These are phyloP conservation scores for Ataeniobius toweri DNA, from an alignment of 2,797 vertebrate species.

Conservation along the genomic window DNA sequence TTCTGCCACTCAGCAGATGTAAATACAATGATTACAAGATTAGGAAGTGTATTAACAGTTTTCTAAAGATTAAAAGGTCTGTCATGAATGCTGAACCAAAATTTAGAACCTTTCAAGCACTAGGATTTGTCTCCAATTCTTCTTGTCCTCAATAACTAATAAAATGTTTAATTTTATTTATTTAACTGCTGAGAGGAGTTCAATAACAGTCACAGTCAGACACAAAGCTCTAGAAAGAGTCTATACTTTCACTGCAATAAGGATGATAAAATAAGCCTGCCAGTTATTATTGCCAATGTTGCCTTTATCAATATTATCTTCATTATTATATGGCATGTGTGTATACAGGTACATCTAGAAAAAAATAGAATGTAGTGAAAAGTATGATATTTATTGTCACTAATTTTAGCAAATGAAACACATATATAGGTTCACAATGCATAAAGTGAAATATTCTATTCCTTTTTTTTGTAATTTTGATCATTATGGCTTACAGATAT, in stretches of 20 bases:
- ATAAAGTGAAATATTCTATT: neutral
- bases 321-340: neutral
- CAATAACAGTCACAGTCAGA: neutral
- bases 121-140: neutral
- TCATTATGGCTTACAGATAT: neutral
- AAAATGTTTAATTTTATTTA: neutral
- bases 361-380: neutral
- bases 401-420: neutral
- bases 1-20: slow-evolving; percentile 6
- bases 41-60: slow-evolving; percentile 22
- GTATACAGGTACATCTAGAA: neutral
- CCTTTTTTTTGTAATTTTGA: neutral
- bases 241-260: neutral
- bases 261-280: no score
- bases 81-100: slow-evolving; percentile 31
- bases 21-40: slow-evolving; percentile 50
- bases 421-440: neutral
- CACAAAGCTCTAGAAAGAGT: neutral
- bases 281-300: no score
- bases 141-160: neutral
- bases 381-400: neutral
- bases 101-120: slow-evolving; percentile 10
- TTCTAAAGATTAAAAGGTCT: slow-evolving; percentile 46
- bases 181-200: neutral
- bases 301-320: neutral